Evolutionary conservation across 2,888 invertebrate genomes (phyloP), one percentile per base, ranked within the genome.

Genomic region (Rhabditoides inermis): DNA sequence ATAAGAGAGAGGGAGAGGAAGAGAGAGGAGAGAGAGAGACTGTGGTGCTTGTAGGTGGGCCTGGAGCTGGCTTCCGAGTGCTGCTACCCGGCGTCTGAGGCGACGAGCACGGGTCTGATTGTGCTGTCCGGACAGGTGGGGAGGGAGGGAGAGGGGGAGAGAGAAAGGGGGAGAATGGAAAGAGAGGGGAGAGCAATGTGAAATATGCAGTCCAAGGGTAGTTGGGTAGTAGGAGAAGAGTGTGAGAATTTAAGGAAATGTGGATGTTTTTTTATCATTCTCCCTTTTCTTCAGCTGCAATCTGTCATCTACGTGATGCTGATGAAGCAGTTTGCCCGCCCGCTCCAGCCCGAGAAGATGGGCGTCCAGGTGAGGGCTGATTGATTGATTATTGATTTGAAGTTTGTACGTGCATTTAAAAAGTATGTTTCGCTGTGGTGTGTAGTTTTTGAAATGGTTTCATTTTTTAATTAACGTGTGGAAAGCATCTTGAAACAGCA

Each of bases 81-180:
- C 51, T 79, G 80, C 0, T 81, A 78, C 60, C 81, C 81, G 22
- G 79, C 81, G 23, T 78, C 80, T 0, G 81, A 81, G 65, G 80
- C 79, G 26, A 79, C 80, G 2, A 80, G 81, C 50, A 77, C 79
- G 26, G 81, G 81, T 10, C 67, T 82, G 15, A 74, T 81, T 41
- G 77, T 81, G 18, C 73, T 81, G 12, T 77, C 78, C 23, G 81
- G 81, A 77, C 80, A 76, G 66, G 71, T 65, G 18, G 45, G 32
- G 15, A 32, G 15, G 32, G 32, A 32, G 32, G 15, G 32, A 32
- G 32, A 32, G 32, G 10, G 32, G 32, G 15, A 32, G 32, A 10
- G 15, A 32, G 32, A 32, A 15, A 7, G 32, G 32, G 15, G 15
- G 32, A 32, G 32, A 32, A 10, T 32, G 32, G 15, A 40, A 32